Conservation (phyloP, 1,140 invertebrate genomes). For the Euglossa dilemma region DNA sequence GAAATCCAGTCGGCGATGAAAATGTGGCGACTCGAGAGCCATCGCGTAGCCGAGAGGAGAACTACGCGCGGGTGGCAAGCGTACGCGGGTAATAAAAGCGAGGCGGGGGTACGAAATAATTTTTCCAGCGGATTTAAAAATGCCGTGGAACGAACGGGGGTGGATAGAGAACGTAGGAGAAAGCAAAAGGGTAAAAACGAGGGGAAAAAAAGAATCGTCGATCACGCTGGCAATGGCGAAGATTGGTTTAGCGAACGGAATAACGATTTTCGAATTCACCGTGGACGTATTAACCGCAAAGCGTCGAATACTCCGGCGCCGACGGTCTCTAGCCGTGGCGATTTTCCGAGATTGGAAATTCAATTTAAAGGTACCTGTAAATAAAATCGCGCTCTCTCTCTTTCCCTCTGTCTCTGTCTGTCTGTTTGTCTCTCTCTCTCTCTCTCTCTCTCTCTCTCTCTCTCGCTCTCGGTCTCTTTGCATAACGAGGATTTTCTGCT, state of each 20-base stretch:
- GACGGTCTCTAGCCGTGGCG: neutral
- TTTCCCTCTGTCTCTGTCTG: neutral
- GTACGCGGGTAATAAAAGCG: neutral
- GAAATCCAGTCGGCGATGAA: neutral
- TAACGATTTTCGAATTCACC: constrained; percentile 16
- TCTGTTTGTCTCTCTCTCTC: neutral
- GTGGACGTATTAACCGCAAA: constrained; percentile 11
- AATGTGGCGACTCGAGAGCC: neutral
- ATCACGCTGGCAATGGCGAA: constrained; percentile 1
- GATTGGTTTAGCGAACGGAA: constrained; percentile 10
- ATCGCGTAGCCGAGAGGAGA: no score
- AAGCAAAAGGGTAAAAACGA: neutral
- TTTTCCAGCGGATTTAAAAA: neutral
- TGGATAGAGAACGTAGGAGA: neutral
- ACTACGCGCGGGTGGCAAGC: neutral
- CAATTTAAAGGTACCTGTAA: constrained; percentile 16
- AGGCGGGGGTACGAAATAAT: neutral
- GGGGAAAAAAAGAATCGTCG: neutral
- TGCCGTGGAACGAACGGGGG: neutral
- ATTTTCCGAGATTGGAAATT: constrained; percentile 18
- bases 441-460: neutral
- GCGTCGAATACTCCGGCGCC: neutral
- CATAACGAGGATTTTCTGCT: neutral
- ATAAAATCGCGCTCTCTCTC: constrained; percentile 5
- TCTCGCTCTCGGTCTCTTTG: neutral